Percentiles rank a stretch among this genome's conserved stretches.
Evolutionary conservation across 2,113 vertebrate species (phyloP).

Genomic region (Mastomys coucha): DNA sequence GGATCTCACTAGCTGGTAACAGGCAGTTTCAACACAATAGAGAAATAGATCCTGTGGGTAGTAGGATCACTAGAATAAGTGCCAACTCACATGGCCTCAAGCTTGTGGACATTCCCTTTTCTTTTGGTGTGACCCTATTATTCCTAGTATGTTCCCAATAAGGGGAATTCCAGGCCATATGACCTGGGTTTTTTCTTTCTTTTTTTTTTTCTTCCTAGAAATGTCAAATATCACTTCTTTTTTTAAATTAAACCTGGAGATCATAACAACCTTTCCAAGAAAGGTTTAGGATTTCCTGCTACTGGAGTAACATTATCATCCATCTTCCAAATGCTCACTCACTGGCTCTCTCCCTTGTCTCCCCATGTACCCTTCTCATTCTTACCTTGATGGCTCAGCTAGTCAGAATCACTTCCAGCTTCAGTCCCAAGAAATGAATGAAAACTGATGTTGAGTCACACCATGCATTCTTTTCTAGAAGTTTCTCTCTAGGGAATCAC

Average conservation of each 20-base stretch:
- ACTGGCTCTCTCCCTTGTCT: conserved; percentile 17
- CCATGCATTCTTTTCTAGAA: not conserved
- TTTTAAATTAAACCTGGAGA: conserved; percentile 3
- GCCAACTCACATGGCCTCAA: not conserved
- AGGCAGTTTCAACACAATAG: not conserved
- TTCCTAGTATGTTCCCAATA: not conserved
- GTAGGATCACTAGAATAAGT: not conserved
- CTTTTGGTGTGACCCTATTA: not conserved
- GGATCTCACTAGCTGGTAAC: not conserved
- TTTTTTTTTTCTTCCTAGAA: not conserved
- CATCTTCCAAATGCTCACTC: conserved; percentile 28
- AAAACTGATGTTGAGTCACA: not conserved
- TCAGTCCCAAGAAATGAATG: conserved; percentile 17
- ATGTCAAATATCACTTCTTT: conserved; percentile 3
- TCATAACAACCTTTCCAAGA: conserved; percentile 30
- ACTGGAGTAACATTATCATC: conserved; percentile 7
- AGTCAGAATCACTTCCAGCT: conserved; percentile 34
- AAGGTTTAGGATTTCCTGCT: conserved; percentile 60
- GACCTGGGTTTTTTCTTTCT: not conserved
- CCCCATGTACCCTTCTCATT: conserved; percentile 2
- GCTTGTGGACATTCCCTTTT: not conserved
- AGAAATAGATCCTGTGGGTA: conserved; percentile 12
- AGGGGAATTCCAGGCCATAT: not conserved
- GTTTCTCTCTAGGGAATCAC: not conserved
- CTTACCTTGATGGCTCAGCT: not conserved